Percentiles rank a stretch among this genome's conserved stretches.
phyloP scores from a whole-genome alignment of 1,140 invertebrate species.

The Rhyacophila brunnea region DNA sequence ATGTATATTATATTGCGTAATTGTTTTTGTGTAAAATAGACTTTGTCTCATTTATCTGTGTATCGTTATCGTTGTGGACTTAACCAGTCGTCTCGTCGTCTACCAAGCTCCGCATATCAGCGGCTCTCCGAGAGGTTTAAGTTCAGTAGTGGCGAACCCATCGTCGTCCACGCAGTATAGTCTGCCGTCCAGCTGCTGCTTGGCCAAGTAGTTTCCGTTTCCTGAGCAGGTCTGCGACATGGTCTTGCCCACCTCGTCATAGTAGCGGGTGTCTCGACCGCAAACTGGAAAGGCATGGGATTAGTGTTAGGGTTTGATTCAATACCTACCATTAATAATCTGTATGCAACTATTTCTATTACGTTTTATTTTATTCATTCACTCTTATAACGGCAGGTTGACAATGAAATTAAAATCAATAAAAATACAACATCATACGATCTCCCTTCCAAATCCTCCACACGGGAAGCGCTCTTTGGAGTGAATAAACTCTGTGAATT shows the following conservation, averaged over 20 bases:
- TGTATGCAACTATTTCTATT: too few species aligned
- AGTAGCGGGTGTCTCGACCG: constrained; percentile 52
- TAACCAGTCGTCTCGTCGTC: neutral
- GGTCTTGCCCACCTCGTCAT: constrained; percentile 44
- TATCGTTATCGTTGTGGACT: constrained; percentile 11
- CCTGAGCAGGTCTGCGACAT: constrained; percentile 46
- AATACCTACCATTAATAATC: too few species aligned
- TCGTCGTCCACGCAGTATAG: constrained; percentile 56
- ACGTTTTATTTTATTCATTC: too few species aligned
- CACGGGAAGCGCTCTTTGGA: too few species aligned
- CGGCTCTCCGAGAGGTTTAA: constrained; percentile 10
- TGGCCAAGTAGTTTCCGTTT: constrained; percentile 54
- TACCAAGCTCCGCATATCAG: constrained; percentile 25
- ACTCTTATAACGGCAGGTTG: too few species aligned
- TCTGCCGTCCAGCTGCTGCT: constrained; percentile 46
- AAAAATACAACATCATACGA: too few species aligned
- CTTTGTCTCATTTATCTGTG: neutral
- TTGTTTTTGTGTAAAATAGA: too few species aligned
- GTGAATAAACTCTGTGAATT: too few species aligned
- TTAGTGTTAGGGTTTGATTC: too few species aligned
- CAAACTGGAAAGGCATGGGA: constrained; percentile 58
- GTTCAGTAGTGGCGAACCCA: constrained; percentile 45
- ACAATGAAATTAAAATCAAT: too few species aligned
- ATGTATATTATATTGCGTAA: too few species aligned
- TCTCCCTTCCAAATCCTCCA: too few species aligned